A percentile compares a stretch with the other conserved stretches of the same genome.
Conservation (phyloP, 1,140 invertebrate genomes). For the Orussus abietinus region DNA sequence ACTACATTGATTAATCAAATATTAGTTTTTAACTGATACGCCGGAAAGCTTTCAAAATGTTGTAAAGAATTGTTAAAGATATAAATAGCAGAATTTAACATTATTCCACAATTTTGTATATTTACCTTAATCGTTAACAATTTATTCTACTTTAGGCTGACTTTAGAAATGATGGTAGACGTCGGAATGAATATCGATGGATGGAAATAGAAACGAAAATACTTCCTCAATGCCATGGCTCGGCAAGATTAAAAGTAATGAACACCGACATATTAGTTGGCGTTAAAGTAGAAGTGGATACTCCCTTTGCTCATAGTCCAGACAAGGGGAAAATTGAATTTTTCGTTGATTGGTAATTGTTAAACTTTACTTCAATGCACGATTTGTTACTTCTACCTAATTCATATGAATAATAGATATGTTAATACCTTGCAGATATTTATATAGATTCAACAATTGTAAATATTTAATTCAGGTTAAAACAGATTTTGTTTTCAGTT, state of each 20-base stretch:
- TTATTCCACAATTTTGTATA: no score
- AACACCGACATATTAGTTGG: constrained; percentile 91
- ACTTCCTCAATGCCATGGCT: constrained; percentile 86
- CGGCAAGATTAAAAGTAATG: constrained; percentile 77
- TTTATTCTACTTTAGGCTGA: constrained; percentile 65
- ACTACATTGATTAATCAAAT: no score
- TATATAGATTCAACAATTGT: no score
- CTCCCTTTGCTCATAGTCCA: constrained; percentile 69
- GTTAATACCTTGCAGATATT: no score
- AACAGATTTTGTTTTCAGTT: constrained; percentile 60
- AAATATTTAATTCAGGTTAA: no score
- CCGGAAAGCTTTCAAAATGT: no score
- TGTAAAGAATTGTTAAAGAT: no score
- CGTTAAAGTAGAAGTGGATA: constrained; percentile 88
- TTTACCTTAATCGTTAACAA: no score
- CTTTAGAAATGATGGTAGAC: constrained; percentile 83
- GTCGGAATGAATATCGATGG: constrained; percentile 77
- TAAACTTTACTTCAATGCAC: constrained; percentile 6
- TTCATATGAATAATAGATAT: no score
- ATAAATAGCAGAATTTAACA: no score
- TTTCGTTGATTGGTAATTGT: constrained; percentile 86
- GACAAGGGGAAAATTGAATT: constrained; percentile 86
- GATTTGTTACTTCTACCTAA: no score
- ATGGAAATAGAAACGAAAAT: constrained; percentile 89
- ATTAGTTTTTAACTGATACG: no score